Base-by-base conservation (phyloP, 2,888 invertebrate genomes). In the Eueremaeus valkanovi region DNA sequence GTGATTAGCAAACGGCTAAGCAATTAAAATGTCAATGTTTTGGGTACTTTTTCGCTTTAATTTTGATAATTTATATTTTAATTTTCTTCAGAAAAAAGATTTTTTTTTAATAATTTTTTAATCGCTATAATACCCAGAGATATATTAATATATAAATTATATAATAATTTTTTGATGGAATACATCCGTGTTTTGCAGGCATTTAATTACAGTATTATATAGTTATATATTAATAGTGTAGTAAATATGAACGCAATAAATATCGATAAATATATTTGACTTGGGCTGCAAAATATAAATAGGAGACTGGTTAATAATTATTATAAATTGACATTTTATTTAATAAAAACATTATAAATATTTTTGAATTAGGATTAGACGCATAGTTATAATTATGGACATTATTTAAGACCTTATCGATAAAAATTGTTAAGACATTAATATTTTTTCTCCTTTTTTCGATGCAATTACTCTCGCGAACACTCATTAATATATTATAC, bases 401-500 rank as follows among this genome's bases (percentile, higher is more conserved):
- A 51, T 21, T 18, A 45, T 45, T 45, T 3, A 11, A 45, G 18
- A 18, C n/a, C n/a, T 45, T 8, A 51, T n/a, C 51, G n/a, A 3
- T 9, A 51, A 51, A 51, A 51, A 3, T 18, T 18, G n/a, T 49
- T 49, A 18, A 21, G 51, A 1, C 51, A 51, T 51, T 51, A n/a
- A 51, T 51, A n/a, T 51, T 8, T n/a, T n/a, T n/a, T n/a, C n/a
- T n/a, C n/a, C n/a, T n/a, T 45, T 45, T 45, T 11, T 21, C n/a
- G 8, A 3, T 3, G 21, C 6, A 51, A 51, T 51, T 51, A 51
- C 21, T 51, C 51, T 51, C 51, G 18, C 61, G 1, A 3, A 21
- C 3, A 61, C 61, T 61, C 61, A 61, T 61, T 61, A 61, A 61
- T 61, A 61, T 31, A 61, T n/a, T n/a, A n/a, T 29, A 61, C 29